A percentile compares a stretch with the other conserved stretches of the same genome.
Conservation (phyloP, 2,888 invertebrate species). For the Tinea pellionella region DNA sequence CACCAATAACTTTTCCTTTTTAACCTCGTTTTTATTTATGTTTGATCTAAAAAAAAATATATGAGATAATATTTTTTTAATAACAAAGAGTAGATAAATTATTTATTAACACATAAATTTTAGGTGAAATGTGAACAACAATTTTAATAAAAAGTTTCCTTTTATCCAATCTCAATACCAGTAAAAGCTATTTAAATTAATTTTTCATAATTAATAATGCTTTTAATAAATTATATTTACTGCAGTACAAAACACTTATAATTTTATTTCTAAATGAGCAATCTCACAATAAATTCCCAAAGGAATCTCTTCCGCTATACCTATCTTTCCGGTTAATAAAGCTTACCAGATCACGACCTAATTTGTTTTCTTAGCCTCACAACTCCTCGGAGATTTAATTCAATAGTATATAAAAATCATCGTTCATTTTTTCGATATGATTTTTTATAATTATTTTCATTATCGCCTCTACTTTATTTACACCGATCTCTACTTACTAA, state of each 20-base stretch:
- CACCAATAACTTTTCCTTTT: background rate
- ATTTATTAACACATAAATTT: too few species aligned
- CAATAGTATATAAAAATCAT: constrained; percentile 3
- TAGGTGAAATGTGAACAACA: too few species aligned
- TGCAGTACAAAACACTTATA: background rate
- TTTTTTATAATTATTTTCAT: background rate
- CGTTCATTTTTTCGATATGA: background rate
- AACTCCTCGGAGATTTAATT: constrained; percentile 1
- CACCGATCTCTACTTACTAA: too few species aligned
- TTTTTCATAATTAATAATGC: background rate
- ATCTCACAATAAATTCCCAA: constrained; percentile 4
- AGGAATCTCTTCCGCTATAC: background rate
- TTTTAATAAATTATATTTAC: background rate
- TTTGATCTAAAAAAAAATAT: too few species aligned
- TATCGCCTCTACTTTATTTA: too few species aligned
- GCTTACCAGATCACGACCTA: constrained; percentile 11
- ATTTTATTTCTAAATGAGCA: background rate
- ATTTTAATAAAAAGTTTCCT: too few species aligned
- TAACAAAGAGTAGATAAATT: too few species aligned
- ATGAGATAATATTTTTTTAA: too few species aligned
- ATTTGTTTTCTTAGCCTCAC: constrained; percentile 10
- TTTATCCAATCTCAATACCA: too few species aligned
- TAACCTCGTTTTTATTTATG: background rate
- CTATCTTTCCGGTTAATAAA: constrained; percentile 13
- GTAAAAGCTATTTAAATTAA: too few species aligned